These are phyloP conservation scores for Poeciliopsis prolifica DNA, from an alignment of 2,113 vertebrate species.

Conservation along the genomic window DNA sequence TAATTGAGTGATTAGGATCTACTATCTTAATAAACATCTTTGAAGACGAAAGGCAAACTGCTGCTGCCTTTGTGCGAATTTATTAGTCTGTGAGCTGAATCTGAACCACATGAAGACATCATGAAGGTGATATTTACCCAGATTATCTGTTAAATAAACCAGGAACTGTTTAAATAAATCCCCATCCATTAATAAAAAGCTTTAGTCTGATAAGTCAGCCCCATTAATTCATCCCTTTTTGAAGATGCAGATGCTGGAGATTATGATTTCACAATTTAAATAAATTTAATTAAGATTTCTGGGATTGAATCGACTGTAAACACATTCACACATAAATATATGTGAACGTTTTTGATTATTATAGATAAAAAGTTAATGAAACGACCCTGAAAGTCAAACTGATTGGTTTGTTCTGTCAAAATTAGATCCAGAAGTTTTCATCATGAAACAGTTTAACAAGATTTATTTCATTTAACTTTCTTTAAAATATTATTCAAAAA, in stretches of 20 bases:
- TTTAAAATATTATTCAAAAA: not conserved
- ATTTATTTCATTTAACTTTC: not conserved
- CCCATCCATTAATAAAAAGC: not conserved
- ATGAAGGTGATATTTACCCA: constrained; percentile 43
- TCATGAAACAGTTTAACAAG: not conserved
- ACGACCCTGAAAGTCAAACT: constrained; percentile 22
- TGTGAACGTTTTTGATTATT: constrained; percentile 35
- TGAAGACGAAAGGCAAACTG: constrained; percentile 36
- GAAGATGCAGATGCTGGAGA: constrained; percentile 16
- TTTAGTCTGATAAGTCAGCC: constrained; percentile 19
- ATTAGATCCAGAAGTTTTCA: not conserved
- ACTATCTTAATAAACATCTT: constrained; percentile 71
- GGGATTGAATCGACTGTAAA: constrained; percentile 21
- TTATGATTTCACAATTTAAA: constrained; percentile 41
- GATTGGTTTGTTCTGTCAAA: not conserved
- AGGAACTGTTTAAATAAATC: constrained; percentile 14
- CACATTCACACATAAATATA: not conserved
- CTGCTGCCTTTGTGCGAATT: constrained; percentile 45
- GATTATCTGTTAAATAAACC: constrained; percentile 29
- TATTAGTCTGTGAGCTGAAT: constrained; percentile 33
- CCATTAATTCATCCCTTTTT: constrained; percentile 22
- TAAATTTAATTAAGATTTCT: constrained; percentile 40
- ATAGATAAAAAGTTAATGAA: constrained; percentile 48
- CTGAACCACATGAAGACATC: constrained; percentile 22
- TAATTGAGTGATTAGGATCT: constrained; percentile 60